phyloP scores from a whole-genome alignment of 2,113 vertebrate species.

The Oenanthe oenanthe region DNA sequence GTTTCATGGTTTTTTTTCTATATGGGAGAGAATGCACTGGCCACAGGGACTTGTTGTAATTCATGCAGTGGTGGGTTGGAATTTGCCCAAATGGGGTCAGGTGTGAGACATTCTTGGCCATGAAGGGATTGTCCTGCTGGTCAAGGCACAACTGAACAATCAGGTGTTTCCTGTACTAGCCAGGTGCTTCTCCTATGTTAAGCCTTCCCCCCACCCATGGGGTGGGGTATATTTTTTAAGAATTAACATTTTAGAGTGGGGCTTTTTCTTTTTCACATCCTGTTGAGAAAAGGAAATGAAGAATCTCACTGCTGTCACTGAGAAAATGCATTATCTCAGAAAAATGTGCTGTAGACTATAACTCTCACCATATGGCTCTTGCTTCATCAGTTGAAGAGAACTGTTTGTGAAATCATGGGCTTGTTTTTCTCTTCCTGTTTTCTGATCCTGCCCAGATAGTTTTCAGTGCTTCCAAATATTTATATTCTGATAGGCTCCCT shows the following conservation, averaged over 20 bases:
- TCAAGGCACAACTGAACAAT: not conserved
- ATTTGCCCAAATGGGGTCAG: not conserved
- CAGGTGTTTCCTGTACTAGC: fast-evolving
- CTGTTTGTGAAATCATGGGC: slow-evolving; percentile 1
- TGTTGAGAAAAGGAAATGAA: not conserved
- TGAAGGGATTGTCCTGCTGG: not conserved
- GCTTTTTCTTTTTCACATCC: not conserved
- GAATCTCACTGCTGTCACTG: slow-evolving; percentile 12
- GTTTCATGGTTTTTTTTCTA: fast-evolving
- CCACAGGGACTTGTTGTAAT: fast-evolving
- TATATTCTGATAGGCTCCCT: slow-evolving; percentile 34
- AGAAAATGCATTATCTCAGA: slow-evolving; percentile 25
- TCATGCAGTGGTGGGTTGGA: fast-evolving
- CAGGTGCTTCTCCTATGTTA: fast-evolving
- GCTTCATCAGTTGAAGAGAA: slow-evolving; percentile 6
- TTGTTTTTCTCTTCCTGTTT: slow-evolving; percentile 23
- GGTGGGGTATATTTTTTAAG: not conserved
- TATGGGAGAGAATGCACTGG: not conserved
- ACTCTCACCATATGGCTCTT: slow-evolving; percentile 24
- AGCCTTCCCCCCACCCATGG: fast-evolving
- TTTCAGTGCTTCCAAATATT: slow-evolving; percentile 51
- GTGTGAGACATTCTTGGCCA: not conserved
- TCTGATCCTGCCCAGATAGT: slow-evolving; percentile 26
- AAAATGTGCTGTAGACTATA: not conserved
- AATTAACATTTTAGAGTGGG: not conserved